A percentile compares a stretch with the other conserved stretches of the same genome.
phyloP scores from a whole-genome alignment of 2,113 vertebrate genomes.

The Osmerus mordax region DNA sequence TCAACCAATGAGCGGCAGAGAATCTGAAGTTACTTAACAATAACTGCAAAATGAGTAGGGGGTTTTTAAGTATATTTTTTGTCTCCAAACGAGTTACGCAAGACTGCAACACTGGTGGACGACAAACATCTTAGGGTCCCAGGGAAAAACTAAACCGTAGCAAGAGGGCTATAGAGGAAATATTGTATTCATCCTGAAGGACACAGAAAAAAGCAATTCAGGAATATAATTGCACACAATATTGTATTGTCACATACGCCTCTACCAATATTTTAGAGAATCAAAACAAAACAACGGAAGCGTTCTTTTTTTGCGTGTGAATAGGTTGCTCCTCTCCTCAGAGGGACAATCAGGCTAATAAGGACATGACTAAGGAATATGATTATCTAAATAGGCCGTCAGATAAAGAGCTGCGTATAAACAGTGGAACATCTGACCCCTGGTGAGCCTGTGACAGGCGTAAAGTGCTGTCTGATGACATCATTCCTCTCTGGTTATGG shows the following conservation, averaged over 20 bases:
- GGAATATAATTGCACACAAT: not conserved
- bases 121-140: too few species aligned
- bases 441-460: slow-evolving; percentile 18
- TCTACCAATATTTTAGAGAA: not conserved
- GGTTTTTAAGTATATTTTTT: too few species aligned
- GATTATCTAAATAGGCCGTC: slow-evolving; percentile 40
- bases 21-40: not conserved
- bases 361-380: slow-evolving; percentile 47
- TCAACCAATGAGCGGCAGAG: not conserved
- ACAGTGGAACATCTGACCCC: slow-evolving; percentile 34
- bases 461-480: not conserved
- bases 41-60: not conserved
- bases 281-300: slow-evolving; percentile 7
- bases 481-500: slow-evolving; percentile 3
- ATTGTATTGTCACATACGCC: not conserved
- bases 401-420: slow-evolving; percentile 40
- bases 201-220: not conserved
- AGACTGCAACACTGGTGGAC: too few species aligned
- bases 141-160: not conserved
- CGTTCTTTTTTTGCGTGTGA: slow-evolving; percentile 24
- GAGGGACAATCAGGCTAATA: slow-evolving; percentile 47
- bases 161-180: not conserved
- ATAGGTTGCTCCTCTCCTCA: slow-evolving; percentile 15
- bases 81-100: too few species aligned
- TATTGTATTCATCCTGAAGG: slow-evolving; percentile 30